Conservation (phyloP, 2,888 invertebrate genomes). For the Sylvicola fuscatus region DNA sequence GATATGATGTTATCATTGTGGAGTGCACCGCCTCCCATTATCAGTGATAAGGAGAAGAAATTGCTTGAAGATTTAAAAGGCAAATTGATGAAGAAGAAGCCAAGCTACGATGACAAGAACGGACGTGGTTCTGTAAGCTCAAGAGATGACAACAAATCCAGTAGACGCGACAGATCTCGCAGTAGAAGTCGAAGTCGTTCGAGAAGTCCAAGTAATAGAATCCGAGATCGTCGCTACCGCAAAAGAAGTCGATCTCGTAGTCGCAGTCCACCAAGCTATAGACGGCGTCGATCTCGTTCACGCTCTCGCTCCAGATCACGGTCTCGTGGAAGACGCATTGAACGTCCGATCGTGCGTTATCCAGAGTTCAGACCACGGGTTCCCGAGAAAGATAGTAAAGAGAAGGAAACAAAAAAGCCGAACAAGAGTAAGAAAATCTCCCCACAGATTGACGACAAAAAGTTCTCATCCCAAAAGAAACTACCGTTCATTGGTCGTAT, state of each 20-base stretch:
- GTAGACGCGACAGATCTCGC: conserved; percentile 11
- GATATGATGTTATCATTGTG: conserved; percentile 33
- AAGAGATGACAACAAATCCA: conserved; percentile 7
- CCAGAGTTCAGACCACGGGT: conserved; percentile 22
- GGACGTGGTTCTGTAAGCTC: conserved; percentile 12
- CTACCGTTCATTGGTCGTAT: conserved; percentile 71
- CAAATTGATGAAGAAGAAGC: conserved; percentile 11
- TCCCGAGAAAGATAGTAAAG: conserved; percentile 10
- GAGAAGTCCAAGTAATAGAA: conserved; percentile 13
- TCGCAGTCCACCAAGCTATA: conserved; percentile 8
- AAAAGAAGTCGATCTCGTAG: conserved; percentile 8
- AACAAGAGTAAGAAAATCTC: conserved; percentile 8
- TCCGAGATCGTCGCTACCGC: conserved; percentile 10
- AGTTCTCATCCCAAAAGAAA: conserved; percentile 28
- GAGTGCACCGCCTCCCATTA: conserved; percentile 33
- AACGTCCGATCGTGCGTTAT: conserved; percentile 21
- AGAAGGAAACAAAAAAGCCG: neutral
- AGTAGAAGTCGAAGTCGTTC: conserved; percentile 11
- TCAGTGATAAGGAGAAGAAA: conserved; percentile 34
- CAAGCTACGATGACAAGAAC: conserved; percentile 11
- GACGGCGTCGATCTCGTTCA: conserved; percentile 7
- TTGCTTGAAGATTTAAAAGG: conserved; percentile 27
- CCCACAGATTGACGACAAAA: conserved; percentile 13
- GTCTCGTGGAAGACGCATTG: conserved; percentile 15
- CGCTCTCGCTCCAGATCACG: conserved; percentile 12